Evolutionary conservation across 2,888 invertebrate species (phyloP), one percentile per base, ranked within the genome.

Genomic region (Drosophila neonasuta): DNA sequence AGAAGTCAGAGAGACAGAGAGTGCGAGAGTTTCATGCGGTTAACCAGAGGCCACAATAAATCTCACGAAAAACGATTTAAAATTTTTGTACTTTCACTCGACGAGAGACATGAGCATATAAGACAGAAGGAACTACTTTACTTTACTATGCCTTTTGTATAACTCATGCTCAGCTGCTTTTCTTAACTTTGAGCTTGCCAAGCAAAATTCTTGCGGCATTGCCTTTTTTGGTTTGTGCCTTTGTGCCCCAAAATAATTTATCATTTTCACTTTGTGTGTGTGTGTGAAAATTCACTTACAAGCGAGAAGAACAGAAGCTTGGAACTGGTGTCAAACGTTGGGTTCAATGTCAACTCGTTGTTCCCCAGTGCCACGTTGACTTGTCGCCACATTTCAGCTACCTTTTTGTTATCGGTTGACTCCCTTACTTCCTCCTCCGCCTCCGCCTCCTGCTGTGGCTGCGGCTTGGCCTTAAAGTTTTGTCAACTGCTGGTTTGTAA

Each of bases 31-130:
- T 29, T 44, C 57, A 57, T 51, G 70, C 76, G 90, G 90, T 90
- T 90, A 89, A 90, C 90, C 90, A 81, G 80, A 77, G 84, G 84
- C 88, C 88, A 89, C 89, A 89, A 90, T 90, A 90, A 90, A 90
- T 90, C 90, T 90, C 88, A 81, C 85, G 84, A 79, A 87, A 89
- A 89, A 89, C 89, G 88, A 89, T 89, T 90, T 86, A 80, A 81
- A 79, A 87, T 87, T 71, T 71, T 84, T 70, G 61, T 71, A 73
- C 71, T 75, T 82, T 79, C 66, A 71, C 66, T 64, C 70, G 68
- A 64, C 70, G 68, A 68, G 48, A 64, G 57, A 62, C 60, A 68
- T 13, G 30, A 44, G 11, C 30, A 51, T 8, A 39, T 30, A 29
- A 36, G 34, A 13, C 13, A 51, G 32, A n/a, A n/a, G n/a, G n/a